Conservation (phyloP, 1,140 invertebrate species). For the Hydropsyche tenuis region DNA sequence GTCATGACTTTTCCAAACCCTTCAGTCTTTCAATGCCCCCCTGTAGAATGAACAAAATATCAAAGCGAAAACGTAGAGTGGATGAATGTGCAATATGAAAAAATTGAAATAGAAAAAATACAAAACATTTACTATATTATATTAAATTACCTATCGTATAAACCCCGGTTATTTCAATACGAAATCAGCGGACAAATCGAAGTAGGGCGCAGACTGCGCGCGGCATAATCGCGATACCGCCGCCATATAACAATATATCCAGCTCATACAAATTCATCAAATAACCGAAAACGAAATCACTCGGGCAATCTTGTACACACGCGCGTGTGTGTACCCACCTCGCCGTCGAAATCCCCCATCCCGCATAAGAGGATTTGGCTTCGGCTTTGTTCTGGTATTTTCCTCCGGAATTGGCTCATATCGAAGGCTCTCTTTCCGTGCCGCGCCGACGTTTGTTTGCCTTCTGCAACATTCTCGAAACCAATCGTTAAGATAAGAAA, state of each 20-base stretch:
- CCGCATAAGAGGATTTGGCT: constrained; percentile 29
- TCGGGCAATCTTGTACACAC: constrained; percentile 11
- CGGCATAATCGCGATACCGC: neutral
- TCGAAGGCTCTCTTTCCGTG: neutral
- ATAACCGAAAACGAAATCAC: constrained; percentile 23
- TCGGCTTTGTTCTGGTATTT: constrained; percentile 32
- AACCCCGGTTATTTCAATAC: no score
- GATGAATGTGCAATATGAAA: no score
- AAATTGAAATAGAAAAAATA: no score
- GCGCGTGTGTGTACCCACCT: neutral
- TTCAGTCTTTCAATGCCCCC: no score
- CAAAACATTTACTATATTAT: no score
- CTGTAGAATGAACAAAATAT: no score
- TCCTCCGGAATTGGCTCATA: constrained; percentile 31
- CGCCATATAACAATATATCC: no score
- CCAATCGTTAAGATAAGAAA: constrained; percentile 30
- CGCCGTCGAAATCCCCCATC: constrained; percentile 13
- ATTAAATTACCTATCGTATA: no score
- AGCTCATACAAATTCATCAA: constrained; percentile 19
- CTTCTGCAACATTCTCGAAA: constrained; percentile 29
- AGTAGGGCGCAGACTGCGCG: neutral
- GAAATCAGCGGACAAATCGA: neutral
- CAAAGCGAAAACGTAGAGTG: no score
- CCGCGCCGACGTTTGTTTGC: constrained; percentile 21
- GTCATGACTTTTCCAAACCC: no score